phyloP scores from a whole-genome alignment of 2,797 vertebrate species.

The Heteromormyrus szaboi region DNA sequence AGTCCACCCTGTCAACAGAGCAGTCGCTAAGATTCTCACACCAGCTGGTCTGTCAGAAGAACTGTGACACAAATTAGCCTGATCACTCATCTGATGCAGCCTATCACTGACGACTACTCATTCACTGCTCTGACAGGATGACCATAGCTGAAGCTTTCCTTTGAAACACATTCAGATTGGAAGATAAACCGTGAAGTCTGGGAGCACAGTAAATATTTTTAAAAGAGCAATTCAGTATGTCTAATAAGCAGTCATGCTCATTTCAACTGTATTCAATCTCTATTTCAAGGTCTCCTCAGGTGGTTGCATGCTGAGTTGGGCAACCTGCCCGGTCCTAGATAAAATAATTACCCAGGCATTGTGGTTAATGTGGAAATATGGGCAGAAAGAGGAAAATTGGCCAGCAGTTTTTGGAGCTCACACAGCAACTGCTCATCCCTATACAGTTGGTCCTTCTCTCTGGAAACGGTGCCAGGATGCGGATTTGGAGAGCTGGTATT shows the following conservation, averaged over 20 bases:
- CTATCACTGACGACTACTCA: conserved; percentile 36
- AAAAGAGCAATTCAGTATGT: background rate
- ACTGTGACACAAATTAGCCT: conserved; percentile 44
- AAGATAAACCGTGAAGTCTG: background rate
- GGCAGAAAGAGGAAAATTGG: background rate
- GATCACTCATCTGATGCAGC: conserved; percentile 49
- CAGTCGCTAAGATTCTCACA: conserved; percentile 28
- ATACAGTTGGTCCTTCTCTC: background rate
- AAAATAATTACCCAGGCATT: conserved; percentile 15
- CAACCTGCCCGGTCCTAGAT: conserved; percentile 14
- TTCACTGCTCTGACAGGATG: background rate
- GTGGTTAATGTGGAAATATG: conserved; percentile 5
- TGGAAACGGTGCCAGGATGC: background rate
- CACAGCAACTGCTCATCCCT: conserved; percentile 11
- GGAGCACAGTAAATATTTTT: background rate
- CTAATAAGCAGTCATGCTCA: conserved; percentile 8
- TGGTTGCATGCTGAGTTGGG: conserved; percentile 12
- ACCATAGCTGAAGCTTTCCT: background rate
- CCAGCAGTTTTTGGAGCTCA: conserved; percentile 5
- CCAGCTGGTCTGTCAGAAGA: conserved; percentile 48
- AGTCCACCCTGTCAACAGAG: conserved; percentile 32
- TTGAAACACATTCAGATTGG: conserved; percentile 17
- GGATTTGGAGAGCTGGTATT: conserved; percentile 11
- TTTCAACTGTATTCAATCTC: conserved; percentile 5
- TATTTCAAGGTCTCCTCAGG: conserved; percentile 12